Percentiles rank a stretch among this genome's conserved stretches.
phyloP scores from a whole-genome alignment of 2,797 vertebrate genomes.

The Myripristis murdjan region DNA sequence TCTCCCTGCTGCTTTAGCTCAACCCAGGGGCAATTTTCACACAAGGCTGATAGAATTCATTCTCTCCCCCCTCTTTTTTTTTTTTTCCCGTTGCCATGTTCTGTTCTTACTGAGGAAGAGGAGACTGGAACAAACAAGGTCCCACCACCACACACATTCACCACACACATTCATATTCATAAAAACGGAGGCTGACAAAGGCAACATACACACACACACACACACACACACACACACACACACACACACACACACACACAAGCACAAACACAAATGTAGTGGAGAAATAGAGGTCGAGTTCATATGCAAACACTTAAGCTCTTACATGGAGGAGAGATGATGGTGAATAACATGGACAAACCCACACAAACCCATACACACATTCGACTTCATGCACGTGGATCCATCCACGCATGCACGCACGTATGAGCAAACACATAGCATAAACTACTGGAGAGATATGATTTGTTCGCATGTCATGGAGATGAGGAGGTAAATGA shows the following conservation, averaged over 20 bases:
- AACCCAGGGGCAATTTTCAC: slow-evolving; percentile 71
- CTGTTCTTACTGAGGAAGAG: slow-evolving; percentile 42
- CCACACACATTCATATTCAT: slow-evolving; percentile 40
- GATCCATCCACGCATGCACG: not conserved
- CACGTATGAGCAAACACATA: not conserved
- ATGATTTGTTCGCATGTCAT: not conserved
- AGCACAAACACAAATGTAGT: not conserved
- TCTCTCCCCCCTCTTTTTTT: not conserved
- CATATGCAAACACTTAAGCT: slow-evolving; percentile 15
- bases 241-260: not conserved
- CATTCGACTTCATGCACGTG: too few species aligned
- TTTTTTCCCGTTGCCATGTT: slow-evolving; percentile 28
- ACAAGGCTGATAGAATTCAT: slow-evolving; percentile 75
- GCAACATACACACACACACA: slow-evolving; percentile 32
- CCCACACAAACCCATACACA: not conserved
- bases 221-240: not conserved
- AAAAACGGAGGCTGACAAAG: slow-evolving; percentile 52
- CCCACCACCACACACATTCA: slow-evolving; percentile 17
- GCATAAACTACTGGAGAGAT: not conserved
- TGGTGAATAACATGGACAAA: not conserved
- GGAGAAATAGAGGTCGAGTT: slow-evolving; percentile 23
- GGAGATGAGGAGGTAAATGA: too few species aligned
- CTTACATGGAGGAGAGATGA: slow-evolving; percentile 7
- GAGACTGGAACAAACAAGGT: slow-evolving; percentile 28
- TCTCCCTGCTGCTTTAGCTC: slow-evolving; percentile 64